These are phyloP conservation scores for Agrotis puta DNA, from an alignment of 2,888 invertebrate genomes.

Conservation along the genomic window DNA sequence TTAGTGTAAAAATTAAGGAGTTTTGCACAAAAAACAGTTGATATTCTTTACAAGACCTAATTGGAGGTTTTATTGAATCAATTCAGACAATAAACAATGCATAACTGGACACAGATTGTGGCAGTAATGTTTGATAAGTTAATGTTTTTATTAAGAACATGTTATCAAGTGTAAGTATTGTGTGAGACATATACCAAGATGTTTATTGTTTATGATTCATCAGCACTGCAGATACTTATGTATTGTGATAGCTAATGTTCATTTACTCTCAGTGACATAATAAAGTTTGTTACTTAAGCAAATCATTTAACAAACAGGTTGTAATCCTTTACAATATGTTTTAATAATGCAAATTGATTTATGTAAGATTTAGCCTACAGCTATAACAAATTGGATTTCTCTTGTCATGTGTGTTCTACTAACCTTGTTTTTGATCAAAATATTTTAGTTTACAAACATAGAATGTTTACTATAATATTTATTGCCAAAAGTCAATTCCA, in stretches of 20 bases:
- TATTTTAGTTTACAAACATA: slow-evolving; percentile 23
- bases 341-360: slow-evolving; percentile 52
- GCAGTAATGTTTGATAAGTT: slow-evolving; percentile 69
- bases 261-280: slow-evolving; percentile 55
- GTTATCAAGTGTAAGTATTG: slow-evolving; percentile 76
- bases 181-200: slow-evolving; percentile 73
- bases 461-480: slow-evolving; percentile 11
- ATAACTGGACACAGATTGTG: slow-evolving; percentile 65
- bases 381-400: slow-evolving; percentile 47
- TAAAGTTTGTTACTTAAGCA: slow-evolving; percentile 41
- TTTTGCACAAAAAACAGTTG: slow-evolving; percentile 2
- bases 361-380: slow-evolving; percentile 42
- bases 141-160: slow-evolving; percentile 78
- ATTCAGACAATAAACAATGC: slow-evolving; percentile 67
- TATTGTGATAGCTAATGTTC: slow-evolving; percentile 49
- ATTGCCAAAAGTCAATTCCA: background rate
- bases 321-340: slow-evolving; percentile 46
- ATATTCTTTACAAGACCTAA: slow-evolving; percentile 26
- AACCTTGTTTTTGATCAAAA: slow-evolving; percentile 35
- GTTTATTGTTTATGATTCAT: slow-evolving; percentile 78
- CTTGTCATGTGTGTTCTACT: slow-evolving; percentile 33
- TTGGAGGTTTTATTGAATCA: slow-evolving; percentile 48
- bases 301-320: slow-evolving; percentile 54
- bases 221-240: slow-evolving; percentile 63
- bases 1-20: slow-evolving; percentile 27